phyloP scores from a whole-genome alignment of 2,797 vertebrate genomes.

The Coregonus suidteri region DNA sequence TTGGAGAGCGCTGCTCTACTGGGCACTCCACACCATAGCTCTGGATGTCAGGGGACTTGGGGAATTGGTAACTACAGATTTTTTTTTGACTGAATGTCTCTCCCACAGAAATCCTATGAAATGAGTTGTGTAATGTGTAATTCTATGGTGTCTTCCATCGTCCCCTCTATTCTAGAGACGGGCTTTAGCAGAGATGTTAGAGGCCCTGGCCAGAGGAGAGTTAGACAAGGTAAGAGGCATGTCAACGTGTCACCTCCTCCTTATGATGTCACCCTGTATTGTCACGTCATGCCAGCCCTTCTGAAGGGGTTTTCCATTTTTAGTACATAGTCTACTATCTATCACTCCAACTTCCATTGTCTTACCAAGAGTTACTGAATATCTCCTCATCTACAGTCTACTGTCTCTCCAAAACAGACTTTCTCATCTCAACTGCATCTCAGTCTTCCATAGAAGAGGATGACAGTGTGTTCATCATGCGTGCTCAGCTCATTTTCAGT shows the following conservation, averaged over 20 bases:
- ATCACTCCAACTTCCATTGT: neutral
- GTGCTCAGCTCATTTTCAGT: neutral
- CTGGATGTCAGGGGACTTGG: too few species aligned
- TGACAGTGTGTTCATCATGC: neutral
- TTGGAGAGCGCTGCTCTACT: too few species aligned
- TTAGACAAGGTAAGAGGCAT: slow-evolving; percentile 55
- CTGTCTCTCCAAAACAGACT: neutral
- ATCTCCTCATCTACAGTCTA: neutral
- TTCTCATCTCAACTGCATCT: neutral
- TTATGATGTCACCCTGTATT: slow-evolving; percentile 10
- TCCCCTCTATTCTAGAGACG: slow-evolving; percentile 48
- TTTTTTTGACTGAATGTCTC: too few species aligned
- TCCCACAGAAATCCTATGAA: too few species aligned
- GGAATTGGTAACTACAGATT: too few species aligned
- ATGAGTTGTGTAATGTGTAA: neutral
- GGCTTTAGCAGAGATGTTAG: slow-evolving; percentile 44
- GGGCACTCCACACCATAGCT: too few species aligned
- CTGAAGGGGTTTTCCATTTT: neutral
- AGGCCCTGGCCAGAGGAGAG: slow-evolving; percentile 37
- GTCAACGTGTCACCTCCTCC: neutral
- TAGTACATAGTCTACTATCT: too few species aligned
- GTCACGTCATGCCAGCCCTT: neutral
- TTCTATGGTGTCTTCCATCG: slow-evolving; percentile 32
- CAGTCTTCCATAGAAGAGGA: neutral
- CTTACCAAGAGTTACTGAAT: neutral